These are phyloP conservation scores for Philotrypesis tridentata DNA, from an alignment of 1,140 invertebrate genomes.

Conservation along the genomic window DNA sequence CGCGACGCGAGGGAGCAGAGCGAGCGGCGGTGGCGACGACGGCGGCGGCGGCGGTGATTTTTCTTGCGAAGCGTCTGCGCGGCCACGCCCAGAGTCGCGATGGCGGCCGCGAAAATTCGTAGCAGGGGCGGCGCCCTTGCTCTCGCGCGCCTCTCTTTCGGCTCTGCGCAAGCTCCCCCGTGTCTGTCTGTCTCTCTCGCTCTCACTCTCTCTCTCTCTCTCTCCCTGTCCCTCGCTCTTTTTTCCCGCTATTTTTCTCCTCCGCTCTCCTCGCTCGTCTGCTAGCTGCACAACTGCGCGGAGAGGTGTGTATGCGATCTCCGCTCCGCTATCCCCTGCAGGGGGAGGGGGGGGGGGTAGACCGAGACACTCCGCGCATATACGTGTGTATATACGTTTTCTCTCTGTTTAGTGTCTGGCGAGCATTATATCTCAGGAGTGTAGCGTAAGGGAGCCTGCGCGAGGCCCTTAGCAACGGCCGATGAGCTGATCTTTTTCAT, in stretches of 20 bases:
- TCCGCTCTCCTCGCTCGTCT: background rate
- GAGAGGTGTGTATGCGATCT: too few species aligned
- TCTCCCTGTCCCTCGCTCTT: slow-evolving; percentile 31
- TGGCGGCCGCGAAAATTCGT: slow-evolving; percentile 66
- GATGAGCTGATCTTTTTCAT: slow-evolving; percentile 5
- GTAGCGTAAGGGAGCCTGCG: slow-evolving; percentile 18
- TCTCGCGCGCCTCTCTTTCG: slow-evolving; percentile 1
- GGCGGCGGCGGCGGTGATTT: slow-evolving; percentile 37
- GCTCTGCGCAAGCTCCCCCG: slow-evolving; percentile 1
- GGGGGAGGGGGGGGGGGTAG: too few species aligned
- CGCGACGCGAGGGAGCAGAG: slow-evolving; percentile 1
- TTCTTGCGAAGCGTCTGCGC: slow-evolving; percentile 66
- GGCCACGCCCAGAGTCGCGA: slow-evolving; percentile 68
- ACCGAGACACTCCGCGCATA: too few species aligned
- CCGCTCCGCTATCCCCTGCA: too few species aligned
- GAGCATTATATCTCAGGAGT: slow-evolving; percentile 25
- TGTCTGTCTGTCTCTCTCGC: background rate
- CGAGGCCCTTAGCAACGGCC: slow-evolving; percentile 32
- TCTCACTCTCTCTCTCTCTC: slow-evolving; percentile 35
- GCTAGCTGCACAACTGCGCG: background rate
- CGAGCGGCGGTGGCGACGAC: slow-evolving; percentile 18
- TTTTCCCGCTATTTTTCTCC: slow-evolving; percentile 43
- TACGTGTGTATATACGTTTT: background rate
- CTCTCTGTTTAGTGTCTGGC: background rate
- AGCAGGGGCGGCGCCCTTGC: slow-evolving; percentile 63